Base-by-base conservation (phyloP, 2,888 invertebrate genomes). In the Nephrocerus scutellatus region DNA sequence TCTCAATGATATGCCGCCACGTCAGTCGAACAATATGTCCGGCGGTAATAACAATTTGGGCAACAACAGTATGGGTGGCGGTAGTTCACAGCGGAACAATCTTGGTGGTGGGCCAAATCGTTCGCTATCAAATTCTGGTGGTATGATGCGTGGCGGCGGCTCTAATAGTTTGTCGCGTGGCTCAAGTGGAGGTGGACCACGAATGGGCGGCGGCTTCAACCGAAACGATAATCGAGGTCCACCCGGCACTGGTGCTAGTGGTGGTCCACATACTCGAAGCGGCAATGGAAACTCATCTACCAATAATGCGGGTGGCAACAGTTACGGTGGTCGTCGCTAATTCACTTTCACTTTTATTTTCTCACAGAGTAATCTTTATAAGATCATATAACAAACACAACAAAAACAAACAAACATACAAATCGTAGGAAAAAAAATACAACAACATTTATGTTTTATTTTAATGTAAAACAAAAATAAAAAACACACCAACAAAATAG, bases 101-200 rank as follows among this genome's bases (percentile, higher is more conserved):
- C 46, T 52, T 14, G 51, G 52, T 35, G 60, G 58, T 36, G 57
- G 57, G n/a, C 56, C 55, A 33, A 59, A 61, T 16, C 59, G 64
- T 35, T 59, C 63, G 19, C 30, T 30, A 4, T 47, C 49, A 12
- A 47, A 47, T 23, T 33, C 47, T 20, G 54, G 57, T n/a, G 62
- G 68, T 39, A 66, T 66, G 58, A 62, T 68, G 64, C 63, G 71
- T 55, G 63, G 63, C 54, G 57, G 57, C 52, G 52, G 66, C 51
- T 57, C 59, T 48, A 31, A 18, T 19, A 51, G 57, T 33, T 48
- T 59, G 45, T 48, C 53, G 8, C 56, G 60, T 9, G 59, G 60
- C 29, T 48, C 48, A 30, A 55, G 56, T 37, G 53, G 56, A 32
- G 58, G 61, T 23, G 59, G 55, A 5, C 53, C 59, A 21, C 61